Evolutionary conservation across 2,888 invertebrate genomes (phyloP).

Genomic region (Liodrosophila aerea): DNA sequence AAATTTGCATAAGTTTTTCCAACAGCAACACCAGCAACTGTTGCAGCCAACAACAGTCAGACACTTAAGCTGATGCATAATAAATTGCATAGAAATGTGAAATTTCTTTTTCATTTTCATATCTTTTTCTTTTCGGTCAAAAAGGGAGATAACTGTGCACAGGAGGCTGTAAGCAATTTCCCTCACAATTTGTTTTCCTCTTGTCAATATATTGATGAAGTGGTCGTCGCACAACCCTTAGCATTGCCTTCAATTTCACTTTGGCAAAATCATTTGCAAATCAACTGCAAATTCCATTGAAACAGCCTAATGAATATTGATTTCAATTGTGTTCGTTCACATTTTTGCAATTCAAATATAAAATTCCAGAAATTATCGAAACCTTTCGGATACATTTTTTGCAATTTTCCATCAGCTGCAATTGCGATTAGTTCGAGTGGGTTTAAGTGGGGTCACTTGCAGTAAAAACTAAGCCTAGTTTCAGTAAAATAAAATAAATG

Average conservation of each 20-base stretch:
- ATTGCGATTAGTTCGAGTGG: too few relatives aligned
- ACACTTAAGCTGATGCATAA: slow-evolving; percentile 29
- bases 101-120: slow-evolving; percentile 6
- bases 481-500: too few relatives aligned
- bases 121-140: slow-evolving; percentile 1
- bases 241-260: slow-evolving; percentile 13
- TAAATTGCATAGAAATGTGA: slow-evolving; percentile 50
- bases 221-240: slow-evolving; percentile 1
- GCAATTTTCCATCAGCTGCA: too few relatives aligned
- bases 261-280: background rate
- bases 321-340: background rate
- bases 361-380: too few relatives aligned
- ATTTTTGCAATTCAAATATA: background rate
- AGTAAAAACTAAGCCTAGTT: too few relatives aligned
- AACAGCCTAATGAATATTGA: background rate
- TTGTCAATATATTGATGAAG: slow-evolving; percentile 3
- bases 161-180: slow-evolving; percentile 4
- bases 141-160: slow-evolving; percentile 5
- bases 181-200: slow-evolving; percentile 13
- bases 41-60: slow-evolving; percentile 10
- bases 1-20: slow-evolving; percentile 69
- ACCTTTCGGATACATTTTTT: too few relatives aligned
- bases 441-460: too few relatives aligned
- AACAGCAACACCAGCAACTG: slow-evolving; percentile 18
- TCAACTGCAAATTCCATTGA: background rate